These are phyloP conservation scores for Ceyx erithaca DNA, from an alignment of 2,797 vertebrate genomes.

Conservation along the genomic window DNA sequence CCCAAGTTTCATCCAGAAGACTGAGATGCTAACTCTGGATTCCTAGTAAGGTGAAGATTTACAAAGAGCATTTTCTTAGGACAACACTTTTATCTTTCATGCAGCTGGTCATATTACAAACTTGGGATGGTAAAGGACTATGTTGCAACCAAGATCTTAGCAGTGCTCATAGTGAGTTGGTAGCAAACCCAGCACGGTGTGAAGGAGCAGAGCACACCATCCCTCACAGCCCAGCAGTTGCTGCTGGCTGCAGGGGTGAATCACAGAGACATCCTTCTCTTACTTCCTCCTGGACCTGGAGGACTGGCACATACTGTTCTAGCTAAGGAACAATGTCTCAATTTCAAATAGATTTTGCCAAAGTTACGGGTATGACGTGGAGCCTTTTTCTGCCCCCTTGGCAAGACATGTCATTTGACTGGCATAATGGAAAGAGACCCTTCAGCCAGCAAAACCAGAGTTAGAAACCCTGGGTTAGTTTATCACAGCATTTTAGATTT, in stretches of 20 bases:
- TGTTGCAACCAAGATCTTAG: neutral
- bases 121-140: neutral
- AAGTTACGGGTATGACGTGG: neutral
- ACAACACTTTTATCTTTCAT: neutral
- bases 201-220: neutral
- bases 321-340: neutral
- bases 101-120: neutral
- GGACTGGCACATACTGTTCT: neutral
- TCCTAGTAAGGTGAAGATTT: neutral
- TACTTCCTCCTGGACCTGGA: neutral
- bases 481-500: neutral
- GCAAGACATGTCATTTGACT: neutral
- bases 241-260: neutral
- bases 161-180: neutral
- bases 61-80: neutral
- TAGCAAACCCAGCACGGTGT: neutral
- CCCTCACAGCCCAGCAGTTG: accelerated
- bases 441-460: neutral
- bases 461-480: neutral
- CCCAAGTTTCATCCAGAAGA: neutral
- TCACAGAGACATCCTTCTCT: neutral
- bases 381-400: neutral
- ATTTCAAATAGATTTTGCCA: neutral
- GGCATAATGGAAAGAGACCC: neutral
- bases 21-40: neutral